Evolutionary conservation across 23 tunicate genomes (phyloP).

Genomic region (Corella eumyota): DNA sequence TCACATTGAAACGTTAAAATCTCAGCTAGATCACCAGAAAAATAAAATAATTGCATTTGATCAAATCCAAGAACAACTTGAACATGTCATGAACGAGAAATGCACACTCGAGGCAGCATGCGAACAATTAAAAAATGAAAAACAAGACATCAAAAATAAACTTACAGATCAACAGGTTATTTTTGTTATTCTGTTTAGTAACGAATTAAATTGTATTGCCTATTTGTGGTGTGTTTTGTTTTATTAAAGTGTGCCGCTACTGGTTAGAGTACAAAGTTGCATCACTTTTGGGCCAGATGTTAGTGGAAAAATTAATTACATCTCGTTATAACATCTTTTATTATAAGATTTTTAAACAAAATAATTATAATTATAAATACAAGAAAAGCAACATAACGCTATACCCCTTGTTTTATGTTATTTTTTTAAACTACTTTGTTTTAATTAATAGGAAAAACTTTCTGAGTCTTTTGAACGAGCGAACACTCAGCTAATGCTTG

Average conservation of each 20-base stretch:
- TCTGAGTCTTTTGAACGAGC: constrained; percentile 54
- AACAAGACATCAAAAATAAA: constrained; percentile 17
- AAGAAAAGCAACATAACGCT: too few relatives aligned
- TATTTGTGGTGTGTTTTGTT: neutral
- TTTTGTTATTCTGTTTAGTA: too few relatives aligned
- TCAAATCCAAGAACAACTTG: constrained; percentile 17
- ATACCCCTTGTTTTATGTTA: too few relatives aligned
- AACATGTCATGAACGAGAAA: constrained; percentile 13
- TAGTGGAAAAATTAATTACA: neutral
- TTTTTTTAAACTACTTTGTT: too few relatives aligned
- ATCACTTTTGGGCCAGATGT: neutral
- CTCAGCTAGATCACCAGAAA: constrained; percentile 43
- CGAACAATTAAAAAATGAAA: constrained; percentile 17
- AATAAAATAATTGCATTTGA: constrained; percentile 25
- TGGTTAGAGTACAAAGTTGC: neutral
- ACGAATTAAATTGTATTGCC: too few relatives aligned
- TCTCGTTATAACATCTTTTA: neutral
- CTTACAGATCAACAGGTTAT: constrained; percentile 29
- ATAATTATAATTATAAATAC: too few relatives aligned
- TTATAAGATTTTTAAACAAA: neutral
- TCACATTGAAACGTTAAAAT: constrained; percentile 53
- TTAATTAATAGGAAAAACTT: constrained; percentile 16
- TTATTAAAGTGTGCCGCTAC: neutral
- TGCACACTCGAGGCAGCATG: constrained; percentile 18
- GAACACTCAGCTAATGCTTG: constrained; percentile 40